Conservation (phyloP, 2,888 invertebrate species). For the Drosophila prolongata region DNA sequence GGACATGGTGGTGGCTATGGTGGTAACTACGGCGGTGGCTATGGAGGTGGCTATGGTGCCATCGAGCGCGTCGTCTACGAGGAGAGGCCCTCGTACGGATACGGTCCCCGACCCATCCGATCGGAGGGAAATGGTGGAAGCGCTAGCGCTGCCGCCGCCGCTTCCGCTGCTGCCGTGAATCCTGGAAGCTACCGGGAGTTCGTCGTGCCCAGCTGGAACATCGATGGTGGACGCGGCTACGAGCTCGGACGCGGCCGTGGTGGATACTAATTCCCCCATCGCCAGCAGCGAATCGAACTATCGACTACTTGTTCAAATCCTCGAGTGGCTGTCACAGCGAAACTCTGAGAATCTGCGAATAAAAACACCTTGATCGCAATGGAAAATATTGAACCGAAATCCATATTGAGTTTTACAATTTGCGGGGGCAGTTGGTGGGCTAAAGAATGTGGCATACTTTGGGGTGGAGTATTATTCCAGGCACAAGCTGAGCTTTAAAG, state of each 20-base stretch:
- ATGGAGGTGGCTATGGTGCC: no score
- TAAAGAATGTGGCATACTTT: conserved; percentile 58
- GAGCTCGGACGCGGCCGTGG: conserved; percentile 25
- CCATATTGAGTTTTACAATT: conserved; percentile 11
- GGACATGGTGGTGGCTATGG: conserved; percentile 36
- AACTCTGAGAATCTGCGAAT: conserved; percentile 49
- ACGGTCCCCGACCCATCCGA: conserved; percentile 7
- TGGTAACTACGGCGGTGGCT: neutral
- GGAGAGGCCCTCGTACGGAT: conserved; percentile 23
- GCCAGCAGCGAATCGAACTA: conserved; percentile 3
- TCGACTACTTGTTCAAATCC: conserved; percentile 24
- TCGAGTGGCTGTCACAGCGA: conserved; percentile 38
- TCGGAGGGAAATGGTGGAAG: conserved; percentile 32
- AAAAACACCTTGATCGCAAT: conserved; percentile 39
- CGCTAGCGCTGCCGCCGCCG: conserved; percentile 66
- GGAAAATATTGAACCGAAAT: conserved; percentile 67
- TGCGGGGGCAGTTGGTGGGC: neutral
- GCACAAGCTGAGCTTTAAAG: neutral
- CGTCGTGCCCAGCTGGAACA: conserved; percentile 48
- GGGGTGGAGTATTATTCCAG: conserved; percentile 1
- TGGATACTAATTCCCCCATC: conserved; percentile 50
- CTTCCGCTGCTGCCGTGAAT: conserved; percentile 45
- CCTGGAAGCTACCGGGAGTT: conserved; percentile 49
- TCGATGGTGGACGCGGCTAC: conserved; percentile 40
- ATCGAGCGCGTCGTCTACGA: conserved; percentile 45